These are phyloP conservation scores for Zootoca vivipara DNA, from an alignment of 2,113 vertebrate genomes.

Conservation along the genomic window DNA sequence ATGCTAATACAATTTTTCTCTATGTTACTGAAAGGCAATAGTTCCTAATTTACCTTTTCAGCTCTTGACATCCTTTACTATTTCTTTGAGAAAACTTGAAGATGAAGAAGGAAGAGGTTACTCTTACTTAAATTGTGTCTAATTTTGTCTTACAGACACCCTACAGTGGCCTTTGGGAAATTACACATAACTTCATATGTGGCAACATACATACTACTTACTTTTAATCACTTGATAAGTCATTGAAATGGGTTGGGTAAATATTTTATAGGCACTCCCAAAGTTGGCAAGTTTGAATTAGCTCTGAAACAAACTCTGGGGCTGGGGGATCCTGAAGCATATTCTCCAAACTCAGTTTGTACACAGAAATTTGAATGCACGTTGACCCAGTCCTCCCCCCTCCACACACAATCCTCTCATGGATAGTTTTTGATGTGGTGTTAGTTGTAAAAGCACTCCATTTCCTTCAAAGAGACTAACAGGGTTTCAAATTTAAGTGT, in stretches of 20 bases:
- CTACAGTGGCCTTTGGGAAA: neutral
- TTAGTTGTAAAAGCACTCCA: neutral
- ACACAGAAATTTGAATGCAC: neutral
- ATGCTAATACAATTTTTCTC: slow-evolving; percentile 1
- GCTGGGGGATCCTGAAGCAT: neutral
- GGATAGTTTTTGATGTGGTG: neutral
- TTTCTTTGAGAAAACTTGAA: neutral
- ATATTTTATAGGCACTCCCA: neutral
- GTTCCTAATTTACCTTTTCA: neutral
- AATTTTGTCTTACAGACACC: neutral
- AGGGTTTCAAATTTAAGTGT: neutral
- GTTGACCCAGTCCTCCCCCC: neutral
- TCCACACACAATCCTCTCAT: neutral
- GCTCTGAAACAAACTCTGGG: neutral
- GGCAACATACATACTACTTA: neutral
- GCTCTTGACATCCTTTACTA: neutral
- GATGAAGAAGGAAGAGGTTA: neutral
- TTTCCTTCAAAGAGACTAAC: neutral
- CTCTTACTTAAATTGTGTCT: neutral
- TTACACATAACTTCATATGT: neutral
- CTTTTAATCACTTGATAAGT: neutral
- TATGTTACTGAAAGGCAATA: neutral
- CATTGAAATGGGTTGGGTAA: neutral
- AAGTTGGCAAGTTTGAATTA: neutral
- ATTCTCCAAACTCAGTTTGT: neutral